Evolutionary conservation across 2,888 invertebrate species (phyloP), one percentile per base, ranked within the genome.

Genomic region (Sarcophaga caerulescens): DNA sequence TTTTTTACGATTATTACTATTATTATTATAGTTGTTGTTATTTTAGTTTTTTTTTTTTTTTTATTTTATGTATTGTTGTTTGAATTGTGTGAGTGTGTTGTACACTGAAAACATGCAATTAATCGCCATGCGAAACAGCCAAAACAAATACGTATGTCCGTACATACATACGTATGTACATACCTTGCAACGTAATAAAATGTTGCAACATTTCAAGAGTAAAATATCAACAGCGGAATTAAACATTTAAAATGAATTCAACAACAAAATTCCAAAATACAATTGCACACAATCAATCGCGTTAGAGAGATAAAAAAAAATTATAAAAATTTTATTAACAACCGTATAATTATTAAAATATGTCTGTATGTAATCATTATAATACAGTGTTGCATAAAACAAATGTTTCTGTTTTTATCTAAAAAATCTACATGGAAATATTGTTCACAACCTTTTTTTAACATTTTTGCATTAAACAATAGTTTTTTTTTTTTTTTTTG

Each of bases 41-140:
- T 86, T 74, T 71, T 63, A 69, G 74, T 73, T 77, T 62, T 52
- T 80, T 80, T 35, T 25, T 35, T n/a, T n/a, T n/a, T n/a, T n/a
- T 76, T 80, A 63, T 75, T 84, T 25, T 75, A 69, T 70, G 68
- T 84, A 44, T 73, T 77, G 5, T 81, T 47, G 77, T 77, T 84
- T 77, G 76, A 81, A 85, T 82, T 85, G 76, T 82, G 82, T 82
- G 75, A 79, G 82, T 85, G 80, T 81, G 78, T 65, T 57, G 74
- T 77, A 35, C 35, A 78, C 84, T 81, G 84, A 78, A 84, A 86
- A 84, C 86, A 69, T 86, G 81, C 86, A 86, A 86, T 86, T 86
- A 86, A 86, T 84, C 77, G 84, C 74, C 86, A 76, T 83, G 84
- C 84, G 77, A 85, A 85, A 77, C 63, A 44, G 77, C 45, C 80